phyloP scores from a whole-genome alignment of 2,797 vertebrate genomes.

The Cuniculus paca region DNA sequence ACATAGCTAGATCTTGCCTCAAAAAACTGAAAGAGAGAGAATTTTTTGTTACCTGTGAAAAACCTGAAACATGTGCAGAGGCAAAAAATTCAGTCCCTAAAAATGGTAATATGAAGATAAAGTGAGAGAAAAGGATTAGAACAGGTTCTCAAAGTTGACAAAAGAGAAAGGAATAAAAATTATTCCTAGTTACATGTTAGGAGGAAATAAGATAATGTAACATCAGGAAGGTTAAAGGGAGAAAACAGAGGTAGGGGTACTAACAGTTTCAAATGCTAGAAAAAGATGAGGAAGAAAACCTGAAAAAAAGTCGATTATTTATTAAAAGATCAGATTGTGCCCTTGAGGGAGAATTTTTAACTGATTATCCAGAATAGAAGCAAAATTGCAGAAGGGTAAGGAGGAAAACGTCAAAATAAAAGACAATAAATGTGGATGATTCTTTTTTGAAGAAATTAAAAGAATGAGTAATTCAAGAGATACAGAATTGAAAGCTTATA shows the following conservation, averaged over 20 bases:
- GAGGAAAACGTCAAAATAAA: background rate
- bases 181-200: background rate
- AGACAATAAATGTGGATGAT: background rate
- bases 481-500: background rate
- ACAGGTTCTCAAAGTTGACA: background rate
- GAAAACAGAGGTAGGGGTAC: background rate
- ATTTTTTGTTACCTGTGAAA: background rate
- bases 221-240: background rate
- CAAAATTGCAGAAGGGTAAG: background rate
- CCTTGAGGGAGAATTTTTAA: background rate
- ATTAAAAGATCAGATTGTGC: background rate
- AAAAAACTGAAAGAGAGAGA: background rate
- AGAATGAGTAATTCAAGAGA: background rate
- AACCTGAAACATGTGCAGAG: background rate
- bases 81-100: background rate
- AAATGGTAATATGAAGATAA: constrained; percentile 40
- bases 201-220: background rate
- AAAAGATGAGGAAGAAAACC: background rate
- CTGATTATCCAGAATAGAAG: background rate
- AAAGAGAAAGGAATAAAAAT: background rate
- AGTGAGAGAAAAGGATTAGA: background rate
- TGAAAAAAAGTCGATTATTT: background rate
- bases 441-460: background rate
- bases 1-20: background rate
- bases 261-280: background rate